phyloP scores from a whole-genome alignment of 2,113 vertebrate genomes.

The Ptilonorhynchus violaceus region DNA sequence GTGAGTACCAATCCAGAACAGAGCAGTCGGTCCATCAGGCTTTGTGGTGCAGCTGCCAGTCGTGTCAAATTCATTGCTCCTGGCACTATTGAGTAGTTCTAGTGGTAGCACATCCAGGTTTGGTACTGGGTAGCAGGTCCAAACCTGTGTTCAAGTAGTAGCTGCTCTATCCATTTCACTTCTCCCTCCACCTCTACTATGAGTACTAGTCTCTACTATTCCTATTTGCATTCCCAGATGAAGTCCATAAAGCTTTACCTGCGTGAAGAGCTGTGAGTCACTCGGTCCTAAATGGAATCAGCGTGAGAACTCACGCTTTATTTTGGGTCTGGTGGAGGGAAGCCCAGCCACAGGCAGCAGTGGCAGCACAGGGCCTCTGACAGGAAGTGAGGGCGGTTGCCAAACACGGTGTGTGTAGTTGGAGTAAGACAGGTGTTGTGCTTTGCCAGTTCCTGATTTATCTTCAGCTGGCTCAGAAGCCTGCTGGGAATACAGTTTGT shows the following conservation, averaged over 20 bases:
- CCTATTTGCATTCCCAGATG: neutral
- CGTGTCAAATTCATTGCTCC: neutral
- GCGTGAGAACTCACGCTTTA: fast-evolving
- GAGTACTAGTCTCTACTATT: fast-evolving
- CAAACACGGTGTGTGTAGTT: neutral
- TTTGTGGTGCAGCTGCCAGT: neutral
- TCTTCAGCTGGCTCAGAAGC: neutral
- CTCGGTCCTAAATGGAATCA: fast-evolving
- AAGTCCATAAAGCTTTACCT: neutral
- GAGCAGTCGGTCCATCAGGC: neutral
- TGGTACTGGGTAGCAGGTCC: neutral
- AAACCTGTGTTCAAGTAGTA: neutral
- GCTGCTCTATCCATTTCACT: fast-evolving
- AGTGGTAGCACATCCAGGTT: neutral
- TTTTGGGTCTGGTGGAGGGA: neutral
- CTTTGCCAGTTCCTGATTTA: neutral
- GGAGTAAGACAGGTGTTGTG: neutral
- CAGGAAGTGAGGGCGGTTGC: neutral
- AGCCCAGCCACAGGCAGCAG: neutral
- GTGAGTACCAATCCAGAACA: neutral
- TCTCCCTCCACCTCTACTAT: fast-evolving
- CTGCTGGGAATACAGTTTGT: neutral
- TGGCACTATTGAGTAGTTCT: neutral
- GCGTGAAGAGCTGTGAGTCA: neutral
- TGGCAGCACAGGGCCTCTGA: fast-evolving